Evolutionary conservation across 2,797 vertebrate genomes (phyloP).

Genomic region (Crenuchus spilurus): DNA sequence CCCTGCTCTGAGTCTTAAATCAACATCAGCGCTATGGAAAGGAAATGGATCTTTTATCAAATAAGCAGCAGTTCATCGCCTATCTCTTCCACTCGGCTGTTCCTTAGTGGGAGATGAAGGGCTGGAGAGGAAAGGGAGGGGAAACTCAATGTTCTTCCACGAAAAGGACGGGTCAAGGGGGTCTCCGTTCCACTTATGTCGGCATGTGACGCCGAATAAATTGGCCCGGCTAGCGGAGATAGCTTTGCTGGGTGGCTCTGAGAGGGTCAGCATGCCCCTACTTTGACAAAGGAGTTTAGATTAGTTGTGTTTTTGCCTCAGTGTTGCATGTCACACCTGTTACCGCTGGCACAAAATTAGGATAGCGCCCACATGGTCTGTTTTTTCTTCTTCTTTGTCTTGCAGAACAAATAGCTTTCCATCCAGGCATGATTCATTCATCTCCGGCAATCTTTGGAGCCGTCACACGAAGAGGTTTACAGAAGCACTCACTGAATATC

Average conservation of each 20-base stretch:
- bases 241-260: conserved; percentile 29
- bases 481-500: background rate
- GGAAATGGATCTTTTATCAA: conserved; percentile 54
- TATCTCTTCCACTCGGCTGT: background rate
- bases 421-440: background rate
- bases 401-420: background rate
- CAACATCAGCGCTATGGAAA: conserved; percentile 41
- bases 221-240: conserved; percentile 27
- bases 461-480: background rate
- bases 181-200: conserved; percentile 60
- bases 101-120: conserved; percentile 22
- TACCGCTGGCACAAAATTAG: conserved; percentile 10
- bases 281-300: conserved; percentile 37
- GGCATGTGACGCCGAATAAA: conserved; percentile 56
- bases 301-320: conserved; percentile 26
- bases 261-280: background rate
- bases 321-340: conserved; percentile 26
- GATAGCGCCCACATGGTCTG: conserved; percentile 4
- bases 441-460: background rate
- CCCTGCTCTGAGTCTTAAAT: conserved; percentile 48
- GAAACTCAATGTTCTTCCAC: conserved; percentile 47
- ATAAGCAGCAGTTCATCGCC: conserved; percentile 51
- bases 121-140: conserved; percentile 3
- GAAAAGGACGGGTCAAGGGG: conserved; percentile 46
- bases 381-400: background rate